phyloP scores from a whole-genome alignment of 2,888 invertebrate genomes.

The Plusia festucae region DNA sequence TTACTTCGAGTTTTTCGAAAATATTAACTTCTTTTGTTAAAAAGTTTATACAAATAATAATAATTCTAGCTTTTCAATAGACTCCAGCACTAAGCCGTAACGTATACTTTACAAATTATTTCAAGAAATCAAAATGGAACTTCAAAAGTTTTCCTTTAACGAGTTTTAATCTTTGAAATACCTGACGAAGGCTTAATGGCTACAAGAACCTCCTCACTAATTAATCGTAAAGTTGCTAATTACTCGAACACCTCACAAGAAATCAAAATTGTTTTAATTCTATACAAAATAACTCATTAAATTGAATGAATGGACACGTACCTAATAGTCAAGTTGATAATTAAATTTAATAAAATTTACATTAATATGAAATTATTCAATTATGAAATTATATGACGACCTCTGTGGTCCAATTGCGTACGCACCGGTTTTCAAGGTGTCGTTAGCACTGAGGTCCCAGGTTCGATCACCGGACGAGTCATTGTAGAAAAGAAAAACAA shows the following conservation, averaged over 20 bases:
- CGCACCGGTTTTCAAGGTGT: too few relatives aligned
- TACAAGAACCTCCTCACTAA: conserved; percentile 34
- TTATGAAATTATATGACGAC: neutral
- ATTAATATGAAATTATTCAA: neutral
- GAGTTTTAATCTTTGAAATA: conserved; percentile 35
- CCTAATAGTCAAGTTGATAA: neutral
- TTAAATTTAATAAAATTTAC: neutral
- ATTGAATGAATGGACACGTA: conserved; percentile 7
- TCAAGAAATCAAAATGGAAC: conserved; percentile 26
- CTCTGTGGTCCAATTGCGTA: too few relatives aligned
- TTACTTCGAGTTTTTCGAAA: neutral
- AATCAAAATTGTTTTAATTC: conserved; percentile 12
- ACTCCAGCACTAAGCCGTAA: conserved; percentile 21
- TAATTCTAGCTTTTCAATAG: neutral
- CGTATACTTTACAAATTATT: conserved; percentile 40
- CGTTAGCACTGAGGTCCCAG: too few relatives aligned
- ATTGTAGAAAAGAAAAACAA: too few relatives aligned
- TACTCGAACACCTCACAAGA: conserved; percentile 18
- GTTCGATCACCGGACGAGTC: too few relatives aligned
- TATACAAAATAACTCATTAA: neutral
- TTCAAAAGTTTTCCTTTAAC: conserved; percentile 44
- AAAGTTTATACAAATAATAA: neutral
- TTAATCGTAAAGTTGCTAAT: conserved; percentile 36
- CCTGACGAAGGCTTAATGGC: conserved; percentile 27
- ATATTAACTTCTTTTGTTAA: neutral